These are phyloP conservation scores for Anthonomus grandis DNA, from an alignment of 1,140 invertebrate species.

Conservation along the genomic window DNA sequence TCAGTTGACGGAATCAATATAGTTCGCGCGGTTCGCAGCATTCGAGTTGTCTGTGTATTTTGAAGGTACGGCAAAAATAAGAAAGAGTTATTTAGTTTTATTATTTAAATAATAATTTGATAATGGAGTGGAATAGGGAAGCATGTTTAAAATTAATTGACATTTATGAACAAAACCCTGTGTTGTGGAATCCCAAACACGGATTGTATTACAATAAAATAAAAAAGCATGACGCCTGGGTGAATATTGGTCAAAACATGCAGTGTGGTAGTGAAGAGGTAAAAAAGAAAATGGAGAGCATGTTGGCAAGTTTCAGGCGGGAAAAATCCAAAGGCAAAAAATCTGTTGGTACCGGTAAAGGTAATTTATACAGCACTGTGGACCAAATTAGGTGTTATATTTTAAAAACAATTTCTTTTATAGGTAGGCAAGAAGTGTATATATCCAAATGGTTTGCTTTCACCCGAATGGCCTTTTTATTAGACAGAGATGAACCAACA, in stretches of 20 bases:
- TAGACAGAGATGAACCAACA: too few species aligned
- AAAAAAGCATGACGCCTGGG: slow-evolving; percentile 14
- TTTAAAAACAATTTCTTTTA: too few species aligned
- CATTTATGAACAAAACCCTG: not conserved
- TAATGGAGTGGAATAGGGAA: slow-evolving; percentile 9
- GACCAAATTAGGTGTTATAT: too few species aligned
- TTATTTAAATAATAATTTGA: not conserved
- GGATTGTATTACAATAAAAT: slow-evolving; percentile 13
- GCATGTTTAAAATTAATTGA: slow-evolving; percentile 12
- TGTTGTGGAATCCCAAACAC: slow-evolving; percentile 12
- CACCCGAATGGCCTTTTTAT: too few species aligned
- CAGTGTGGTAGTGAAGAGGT: not conserved
- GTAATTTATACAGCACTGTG: too few species aligned
- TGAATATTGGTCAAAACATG: not conserved
- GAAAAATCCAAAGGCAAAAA: slow-evolving; percentile 4
- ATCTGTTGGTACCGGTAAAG: too few species aligned
- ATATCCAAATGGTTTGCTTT: too few species aligned
- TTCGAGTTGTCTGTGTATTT: too few species aligned
- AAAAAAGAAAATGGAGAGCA: slow-evolving; percentile 17
- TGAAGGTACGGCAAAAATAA: too few species aligned
- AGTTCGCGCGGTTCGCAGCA: too few species aligned
- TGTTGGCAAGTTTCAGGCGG: slow-evolving; percentile 4
- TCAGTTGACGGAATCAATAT: too few species aligned
- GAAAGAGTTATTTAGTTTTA: not conserved
- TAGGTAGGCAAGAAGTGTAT: too few species aligned